These are phyloP conservation scores for Martes martes DNA, from an alignment of 2,113 vertebrate genomes.

Conservation along the genomic window DNA sequence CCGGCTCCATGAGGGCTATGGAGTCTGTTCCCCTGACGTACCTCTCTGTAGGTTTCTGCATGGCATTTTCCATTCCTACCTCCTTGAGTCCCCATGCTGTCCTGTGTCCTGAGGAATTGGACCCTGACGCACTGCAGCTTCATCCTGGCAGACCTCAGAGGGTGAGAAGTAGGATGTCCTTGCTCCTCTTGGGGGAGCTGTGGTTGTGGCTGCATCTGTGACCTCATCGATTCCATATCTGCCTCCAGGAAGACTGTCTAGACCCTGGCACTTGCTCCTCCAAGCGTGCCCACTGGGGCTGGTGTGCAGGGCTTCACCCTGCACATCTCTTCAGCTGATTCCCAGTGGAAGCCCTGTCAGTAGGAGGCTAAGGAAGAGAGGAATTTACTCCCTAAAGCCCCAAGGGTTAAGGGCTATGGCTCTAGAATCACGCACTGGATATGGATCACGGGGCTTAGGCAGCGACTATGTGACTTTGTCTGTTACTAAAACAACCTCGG, in stretches of 20 bases:
- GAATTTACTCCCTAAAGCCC: too few species aligned
- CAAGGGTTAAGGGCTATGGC: background rate
- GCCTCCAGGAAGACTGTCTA: background rate
- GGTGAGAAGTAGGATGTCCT: background rate
- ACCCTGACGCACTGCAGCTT: too few species aligned
- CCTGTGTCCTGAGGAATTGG: background rate
- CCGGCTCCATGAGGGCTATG: background rate
- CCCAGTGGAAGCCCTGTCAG: background rate
- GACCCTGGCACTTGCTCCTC: accelerated
- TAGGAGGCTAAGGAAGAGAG: background rate
- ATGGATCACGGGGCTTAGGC: background rate
- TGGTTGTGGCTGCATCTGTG: background rate
- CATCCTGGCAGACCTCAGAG: accelerated
- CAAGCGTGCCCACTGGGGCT: too few species aligned
- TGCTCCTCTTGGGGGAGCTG: background rate
- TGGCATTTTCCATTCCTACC: too few species aligned
- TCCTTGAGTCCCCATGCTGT: background rate
- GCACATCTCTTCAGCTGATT: background rate
- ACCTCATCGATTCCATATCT: background rate
- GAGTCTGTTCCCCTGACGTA: accelerated
- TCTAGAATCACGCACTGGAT: background rate
- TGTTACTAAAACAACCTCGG: background rate
- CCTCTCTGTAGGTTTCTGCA: too few species aligned
- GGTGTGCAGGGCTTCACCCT: background rate
- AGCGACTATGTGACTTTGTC: accelerated